Conservation (phyloP, 2,888 invertebrate genomes). For the Hipparchia sbordonii region DNA sequence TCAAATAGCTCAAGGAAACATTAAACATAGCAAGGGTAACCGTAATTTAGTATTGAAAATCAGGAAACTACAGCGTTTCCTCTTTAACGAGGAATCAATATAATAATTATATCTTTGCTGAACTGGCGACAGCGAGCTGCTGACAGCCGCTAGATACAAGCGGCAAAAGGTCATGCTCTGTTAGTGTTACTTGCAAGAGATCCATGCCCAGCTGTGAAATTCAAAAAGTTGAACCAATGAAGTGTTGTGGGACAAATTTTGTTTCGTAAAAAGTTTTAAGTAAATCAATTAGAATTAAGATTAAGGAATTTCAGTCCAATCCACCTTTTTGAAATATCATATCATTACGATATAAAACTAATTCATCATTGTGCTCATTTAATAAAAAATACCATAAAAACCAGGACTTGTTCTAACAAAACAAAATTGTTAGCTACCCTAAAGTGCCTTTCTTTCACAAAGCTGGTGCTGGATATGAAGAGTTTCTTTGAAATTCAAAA, state of each 20-base stretch:
- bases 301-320: neutral
- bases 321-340: no score
- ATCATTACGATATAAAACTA: no score
- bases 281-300: neutral
- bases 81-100: no score
- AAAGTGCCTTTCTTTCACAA: neutral
- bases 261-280: neutral
- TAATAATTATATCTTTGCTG: no score
- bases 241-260: neutral
- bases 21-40: neutral
- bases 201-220: no score
- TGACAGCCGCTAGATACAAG: no score
- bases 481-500: constrained; percentile 12
- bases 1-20: neutral
- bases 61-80: neutral
- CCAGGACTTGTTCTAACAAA: neutral
- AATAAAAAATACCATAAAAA: neutral
- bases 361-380: neutral
- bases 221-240: no score
- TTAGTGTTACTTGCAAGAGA: no score
- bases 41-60: neutral
- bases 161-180: no score
- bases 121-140: no score
- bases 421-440: neutral
- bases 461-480: neutral